Evolutionary conservation across 2,888 invertebrate species (phyloP).

Genomic region (Dichetophora obliterata): DNA sequence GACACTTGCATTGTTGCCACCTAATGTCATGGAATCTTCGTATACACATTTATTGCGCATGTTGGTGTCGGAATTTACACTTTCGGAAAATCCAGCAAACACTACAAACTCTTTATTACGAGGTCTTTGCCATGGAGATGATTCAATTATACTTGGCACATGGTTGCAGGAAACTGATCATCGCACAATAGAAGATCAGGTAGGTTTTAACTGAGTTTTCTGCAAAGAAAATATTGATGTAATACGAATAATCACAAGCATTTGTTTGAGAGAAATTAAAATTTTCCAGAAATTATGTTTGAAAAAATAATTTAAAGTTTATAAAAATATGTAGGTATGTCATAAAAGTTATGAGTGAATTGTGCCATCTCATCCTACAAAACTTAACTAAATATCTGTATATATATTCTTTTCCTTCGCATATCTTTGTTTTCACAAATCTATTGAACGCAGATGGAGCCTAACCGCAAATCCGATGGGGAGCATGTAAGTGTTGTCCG

Average conservation of each 20-base stretch:
- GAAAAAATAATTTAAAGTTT: too few relatives aligned
- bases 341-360: too few relatives aligned
- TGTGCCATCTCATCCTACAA: too few relatives aligned
- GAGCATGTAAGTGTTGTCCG: constrained; percentile 79
- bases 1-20: constrained; percentile 82
- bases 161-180: constrained; percentile 98
- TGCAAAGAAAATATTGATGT: background rate
- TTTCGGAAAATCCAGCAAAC: constrained; percentile 93
- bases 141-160: constrained; percentile 92
- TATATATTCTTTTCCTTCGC: constrained; percentile 8
- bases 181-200: constrained; percentile 97
- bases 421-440: constrained; percentile 39
- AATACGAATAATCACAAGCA: too few relatives aligned
- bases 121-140: constrained; percentile 88
- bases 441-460: constrained; percentile 78
- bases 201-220: constrained; percentile 65
- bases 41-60: constrained; percentile 91
- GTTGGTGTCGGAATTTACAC: constrained; percentile 94
- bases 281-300: too few relatives aligned
- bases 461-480: constrained; percentile 84
- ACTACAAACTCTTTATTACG: constrained; percentile 88
- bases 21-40: constrained; percentile 85
- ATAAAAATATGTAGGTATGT: too few relatives aligned
- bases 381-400: too few relatives aligned
- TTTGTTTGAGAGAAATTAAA: too few relatives aligned